Conservation (phyloP, 1,140 invertebrate genomes). For the Himalopsyche phryganea region DNA sequence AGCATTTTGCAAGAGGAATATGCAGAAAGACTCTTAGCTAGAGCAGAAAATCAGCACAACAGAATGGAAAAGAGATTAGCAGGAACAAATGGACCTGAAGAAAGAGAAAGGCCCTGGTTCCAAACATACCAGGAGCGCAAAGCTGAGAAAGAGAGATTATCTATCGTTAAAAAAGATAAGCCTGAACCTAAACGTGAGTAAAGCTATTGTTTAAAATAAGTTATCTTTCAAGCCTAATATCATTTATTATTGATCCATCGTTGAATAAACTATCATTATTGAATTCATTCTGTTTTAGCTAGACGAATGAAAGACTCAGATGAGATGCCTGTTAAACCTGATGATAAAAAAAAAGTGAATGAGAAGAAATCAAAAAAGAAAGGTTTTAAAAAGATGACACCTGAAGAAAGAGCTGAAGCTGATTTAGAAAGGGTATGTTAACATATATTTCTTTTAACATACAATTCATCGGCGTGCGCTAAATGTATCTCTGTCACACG, state of each 20-base stretch:
- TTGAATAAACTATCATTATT: too few relatives aligned
- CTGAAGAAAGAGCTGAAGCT: conserved; percentile 67
- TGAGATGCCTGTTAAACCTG: conserved; percentile 1
- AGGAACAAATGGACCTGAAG: conserved; percentile 40
- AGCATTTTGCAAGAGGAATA: conserved; percentile 80
- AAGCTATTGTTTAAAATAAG: too few relatives aligned
- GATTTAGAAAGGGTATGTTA: conserved; percentile 67
- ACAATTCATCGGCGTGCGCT: too few relatives aligned
- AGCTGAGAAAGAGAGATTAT: conserved; percentile 66
- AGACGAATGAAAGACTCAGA: not conserved
- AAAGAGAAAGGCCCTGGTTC: conserved; percentile 74
- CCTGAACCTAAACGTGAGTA: too few relatives aligned
- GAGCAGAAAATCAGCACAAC: conserved; percentile 81
- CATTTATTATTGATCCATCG: too few relatives aligned
- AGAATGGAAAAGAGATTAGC: conserved; percentile 74
- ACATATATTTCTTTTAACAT: too few relatives aligned
- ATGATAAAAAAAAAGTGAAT: conserved; percentile 33
- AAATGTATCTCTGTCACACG: too few relatives aligned
- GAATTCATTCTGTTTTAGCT: not conserved
- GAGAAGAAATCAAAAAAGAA: conserved; percentile 56
- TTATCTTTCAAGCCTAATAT: too few relatives aligned
- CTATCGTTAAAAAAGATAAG: conserved; percentile 31
- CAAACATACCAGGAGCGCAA: conserved; percentile 79
- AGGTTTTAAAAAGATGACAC: conserved; percentile 55
- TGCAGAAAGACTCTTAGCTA: conserved; percentile 76